A percentile compares a stretch with the other conserved stretches of the same genome.
Conservation (phyloP, 2,888 invertebrate species). For the Clunio marinus region DNA sequence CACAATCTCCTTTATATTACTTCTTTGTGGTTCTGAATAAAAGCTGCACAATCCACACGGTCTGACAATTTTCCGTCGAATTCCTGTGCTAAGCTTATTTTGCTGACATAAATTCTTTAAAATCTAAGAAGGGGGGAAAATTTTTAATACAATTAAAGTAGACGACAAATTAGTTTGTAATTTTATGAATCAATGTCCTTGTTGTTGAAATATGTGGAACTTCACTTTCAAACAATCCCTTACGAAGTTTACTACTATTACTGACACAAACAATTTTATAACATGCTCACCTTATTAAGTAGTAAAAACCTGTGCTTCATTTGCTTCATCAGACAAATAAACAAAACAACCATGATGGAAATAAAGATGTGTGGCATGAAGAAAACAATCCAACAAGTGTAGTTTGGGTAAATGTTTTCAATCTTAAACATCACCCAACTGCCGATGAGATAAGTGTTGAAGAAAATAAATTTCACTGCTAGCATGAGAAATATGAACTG, state of each 20-base stretch:
- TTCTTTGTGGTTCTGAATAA: background rate
- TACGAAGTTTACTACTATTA: no score
- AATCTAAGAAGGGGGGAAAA: background rate
- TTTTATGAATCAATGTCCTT: no score
- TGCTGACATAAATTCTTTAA: slow-evolving; percentile 33
- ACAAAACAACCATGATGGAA: slow-evolving; percentile 48
- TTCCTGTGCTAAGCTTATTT: slow-evolving; percentile 39
- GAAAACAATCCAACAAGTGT: slow-evolving; percentile 48
- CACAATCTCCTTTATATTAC: slow-evolving; percentile 6
- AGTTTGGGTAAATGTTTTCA: slow-evolving; percentile 45
- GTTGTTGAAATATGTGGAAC: no score
- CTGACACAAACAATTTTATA: no score
- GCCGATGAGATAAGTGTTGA: slow-evolving; percentile 46
- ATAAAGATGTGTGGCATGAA: slow-evolving; percentile 48
- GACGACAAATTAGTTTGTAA: no score
- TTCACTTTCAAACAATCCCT: no score
- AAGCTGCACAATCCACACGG: slow-evolving; percentile 31
- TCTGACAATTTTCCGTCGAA: slow-evolving; percentile 3
- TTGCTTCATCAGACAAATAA: slow-evolving; percentile 47
- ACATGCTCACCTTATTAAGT: slow-evolving; percentile 49
- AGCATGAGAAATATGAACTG: slow-evolving; percentile 46
- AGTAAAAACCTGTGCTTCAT: slow-evolving; percentile 47
- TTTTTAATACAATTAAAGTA: no score
- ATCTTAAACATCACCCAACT: slow-evolving; percentile 47
- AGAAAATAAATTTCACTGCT: slow-evolving; percentile 45